phyloP scores from a whole-genome alignment of 1,140 invertebrate species.

The Chionoecetes opilio region DNA sequence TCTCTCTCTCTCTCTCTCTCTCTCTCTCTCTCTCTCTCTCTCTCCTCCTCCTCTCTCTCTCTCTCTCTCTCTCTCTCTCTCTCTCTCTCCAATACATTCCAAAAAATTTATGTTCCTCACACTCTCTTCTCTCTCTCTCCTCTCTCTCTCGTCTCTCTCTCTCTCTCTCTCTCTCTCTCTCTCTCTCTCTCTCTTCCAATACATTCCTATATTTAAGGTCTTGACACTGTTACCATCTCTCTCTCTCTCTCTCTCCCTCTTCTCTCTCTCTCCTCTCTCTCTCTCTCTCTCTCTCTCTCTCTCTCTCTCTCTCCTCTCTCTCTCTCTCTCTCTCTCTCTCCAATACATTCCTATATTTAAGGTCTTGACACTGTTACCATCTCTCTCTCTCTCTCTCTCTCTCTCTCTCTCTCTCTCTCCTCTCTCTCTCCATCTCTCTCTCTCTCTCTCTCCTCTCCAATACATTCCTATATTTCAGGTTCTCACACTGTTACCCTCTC shows the following conservation, averaged over 20 bases:
- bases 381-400: neutral
- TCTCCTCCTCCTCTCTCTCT: neutral
- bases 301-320: slow-evolving; percentile 7
- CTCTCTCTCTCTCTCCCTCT: too few relatives aligned
- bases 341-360: neutral
- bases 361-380: neutral
- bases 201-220: neutral
- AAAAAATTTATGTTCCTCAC: neutral
- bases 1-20: slow-evolving; percentile 50
- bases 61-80: slow-evolving; percentile 36
- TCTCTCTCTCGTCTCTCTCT: slow-evolving; percentile 25
- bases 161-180: slow-evolving; percentile 16
- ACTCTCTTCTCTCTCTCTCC: too few relatives aligned
- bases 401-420: slow-evolving; percentile 10
- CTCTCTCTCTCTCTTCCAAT: neutral
- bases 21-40: slow-evolving; percentile 16
- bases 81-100: slow-evolving; percentile 1
- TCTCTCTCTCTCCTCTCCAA: slow-evolving; percentile 32
- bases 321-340: slow-evolving; percentile 50
- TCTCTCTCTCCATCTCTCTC: slow-evolving; percentile 35
- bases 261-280: slow-evolving; percentile 21
- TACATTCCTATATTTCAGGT: neutral
- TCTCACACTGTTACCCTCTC: neutral
- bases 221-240: neutral
- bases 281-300: slow-evolving; percentile 16